phyloP scores from a whole-genome alignment of 1,140 invertebrate genomes.

The Acromyrmex charruanus region DNA sequence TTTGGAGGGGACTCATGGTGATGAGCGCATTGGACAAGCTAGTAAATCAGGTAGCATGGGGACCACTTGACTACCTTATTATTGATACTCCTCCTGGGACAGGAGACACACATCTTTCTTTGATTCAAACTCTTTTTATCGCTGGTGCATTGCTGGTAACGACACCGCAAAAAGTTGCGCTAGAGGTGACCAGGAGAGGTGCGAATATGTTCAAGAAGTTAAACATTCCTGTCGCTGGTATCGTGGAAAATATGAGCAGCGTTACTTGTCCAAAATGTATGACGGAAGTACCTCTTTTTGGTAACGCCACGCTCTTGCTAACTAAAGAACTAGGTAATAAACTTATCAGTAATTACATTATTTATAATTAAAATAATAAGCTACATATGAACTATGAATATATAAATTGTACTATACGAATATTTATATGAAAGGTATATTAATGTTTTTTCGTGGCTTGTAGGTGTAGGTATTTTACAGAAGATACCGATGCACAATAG shows the following conservation, averaged over 20 bases:
- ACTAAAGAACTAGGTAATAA: constrained; percentile 86
- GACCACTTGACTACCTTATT: constrained; percentile 92
- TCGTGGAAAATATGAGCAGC: constrained; percentile 95
- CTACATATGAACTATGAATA: neutral
- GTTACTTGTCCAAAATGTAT: constrained; percentile 91
- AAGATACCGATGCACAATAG: constrained; percentile 92
- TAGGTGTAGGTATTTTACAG: constrained; percentile 87
- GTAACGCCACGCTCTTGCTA: constrained; percentile 86
- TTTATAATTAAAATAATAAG: constrained; percentile 21
- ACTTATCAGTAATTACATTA: constrained; percentile 11
- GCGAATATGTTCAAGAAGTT: constrained; percentile 94
- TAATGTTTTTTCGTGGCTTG: neutral
- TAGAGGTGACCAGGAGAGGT: constrained; percentile 93
- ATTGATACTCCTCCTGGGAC: constrained; percentile 97
- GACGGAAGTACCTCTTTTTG: constrained; percentile 88
- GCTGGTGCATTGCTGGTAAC: constrained; percentile 94
- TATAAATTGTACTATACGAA: neutral
- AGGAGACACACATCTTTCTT: constrained; percentile 95
- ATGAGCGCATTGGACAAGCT: constrained; percentile 97
- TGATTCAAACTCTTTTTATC: constrained; percentile 95
- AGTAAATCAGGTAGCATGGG: constrained; percentile 94
- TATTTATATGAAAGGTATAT: constrained; percentile 6
- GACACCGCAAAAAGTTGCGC: constrained; percentile 93
- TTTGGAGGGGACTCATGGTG: constrained; percentile 97
- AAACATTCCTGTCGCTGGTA: constrained; percentile 92